These are phyloP conservation scores for Hemistola chrysoprasaria DNA, from an alignment of 2,888 invertebrate species.

Conservation along the genomic window DNA sequence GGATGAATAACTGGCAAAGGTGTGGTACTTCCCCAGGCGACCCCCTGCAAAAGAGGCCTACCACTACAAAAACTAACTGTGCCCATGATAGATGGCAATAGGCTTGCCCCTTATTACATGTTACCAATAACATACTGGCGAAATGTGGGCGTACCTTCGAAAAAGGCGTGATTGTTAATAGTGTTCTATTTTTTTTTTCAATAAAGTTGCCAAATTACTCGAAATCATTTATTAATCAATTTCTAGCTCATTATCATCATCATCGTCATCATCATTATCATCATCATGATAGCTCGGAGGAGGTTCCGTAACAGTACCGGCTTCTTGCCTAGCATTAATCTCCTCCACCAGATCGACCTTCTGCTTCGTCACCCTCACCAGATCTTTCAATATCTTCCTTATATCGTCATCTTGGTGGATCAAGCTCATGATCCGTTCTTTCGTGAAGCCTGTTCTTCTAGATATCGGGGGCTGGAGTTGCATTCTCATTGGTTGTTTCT, in stretches of 20 bases:
- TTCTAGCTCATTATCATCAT: constrained; percentile 25
- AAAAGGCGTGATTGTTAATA: too few relatives aligned
- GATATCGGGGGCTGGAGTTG: constrained; percentile 32
- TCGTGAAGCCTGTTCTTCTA: constrained; percentile 54
- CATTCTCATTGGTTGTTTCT: constrained; percentile 35
- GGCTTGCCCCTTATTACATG: too few relatives aligned
- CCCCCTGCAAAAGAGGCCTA: too few relatives aligned
- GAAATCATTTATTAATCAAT: too few relatives aligned
- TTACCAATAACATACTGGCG: too few relatives aligned
- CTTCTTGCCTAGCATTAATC: constrained; percentile 35
- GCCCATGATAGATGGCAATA: too few relatives aligned
- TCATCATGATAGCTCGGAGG: neutral
- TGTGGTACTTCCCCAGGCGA: too few relatives aligned
- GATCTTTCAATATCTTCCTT: constrained; percentile 67
- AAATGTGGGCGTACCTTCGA: too few relatives aligned
- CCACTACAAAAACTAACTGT: too few relatives aligned
- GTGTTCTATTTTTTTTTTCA: too few relatives aligned
- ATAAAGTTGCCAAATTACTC: too few relatives aligned
- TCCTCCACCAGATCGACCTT: constrained; percentile 63
- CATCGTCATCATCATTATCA: constrained; percentile 4
- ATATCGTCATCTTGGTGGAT: constrained; percentile 68
- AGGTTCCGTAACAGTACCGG: neutral
- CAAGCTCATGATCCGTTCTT: constrained; percentile 60
- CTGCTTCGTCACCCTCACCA: constrained; percentile 72
- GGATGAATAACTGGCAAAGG: too few relatives aligned